A percentile compares a stretch with the other conserved stretches of the same genome.
phyloP scores from a whole-genome alignment of 2,888 invertebrate genomes.

The Pollenia griseotomentosa region DNA sequence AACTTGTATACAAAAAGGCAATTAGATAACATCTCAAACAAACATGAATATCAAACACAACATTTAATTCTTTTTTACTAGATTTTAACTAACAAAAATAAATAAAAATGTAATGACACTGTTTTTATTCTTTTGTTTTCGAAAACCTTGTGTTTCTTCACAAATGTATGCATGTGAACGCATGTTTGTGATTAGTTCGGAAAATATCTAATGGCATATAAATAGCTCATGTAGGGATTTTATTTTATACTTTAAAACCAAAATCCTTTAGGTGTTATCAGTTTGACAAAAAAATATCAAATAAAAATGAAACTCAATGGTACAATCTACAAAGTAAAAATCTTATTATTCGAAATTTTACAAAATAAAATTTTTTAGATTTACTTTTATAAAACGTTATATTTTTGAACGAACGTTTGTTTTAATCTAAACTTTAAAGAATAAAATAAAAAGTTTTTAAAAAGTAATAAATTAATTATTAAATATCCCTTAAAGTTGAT shows the following conservation, averaged over 20 bases:
- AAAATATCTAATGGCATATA: slow-evolving; percentile 16
- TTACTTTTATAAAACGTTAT: neutral
- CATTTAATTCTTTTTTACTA: slow-evolving; percentile 8
- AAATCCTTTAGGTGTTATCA: slow-evolving; percentile 32
- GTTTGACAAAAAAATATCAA: slow-evolving; percentile 1
- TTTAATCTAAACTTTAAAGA: too few species aligned
- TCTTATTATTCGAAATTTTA: slow-evolving; percentile 36
- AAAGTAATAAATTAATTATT: too few species aligned
- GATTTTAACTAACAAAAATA: slow-evolving; percentile 30
- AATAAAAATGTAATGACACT: slow-evolving; percentile 16
- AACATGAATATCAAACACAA: slow-evolving; percentile 50
- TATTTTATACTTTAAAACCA: neutral
- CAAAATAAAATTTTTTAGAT: slow-evolving; percentile 9
- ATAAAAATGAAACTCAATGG: slow-evolving; percentile 14
- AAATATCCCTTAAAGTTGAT: too few species aligned
- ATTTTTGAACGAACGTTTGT: too few species aligned
- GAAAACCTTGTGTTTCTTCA: neutral
- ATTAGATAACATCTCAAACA: slow-evolving; percentile 54
- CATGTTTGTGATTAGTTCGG: neutral
- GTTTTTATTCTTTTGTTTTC: slow-evolving; percentile 13
- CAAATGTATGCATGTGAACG: neutral
- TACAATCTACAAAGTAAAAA: slow-evolving; percentile 57
- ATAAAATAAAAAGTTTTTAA: too few species aligned
- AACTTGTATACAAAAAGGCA: neutral
- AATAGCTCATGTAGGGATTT: slow-evolving; percentile 30